Evolutionary conservation across 2,797 vertebrate species (phyloP), one percentile per base, ranked within the genome.

Genomic region (Thalassophryne amazonica): DNA sequence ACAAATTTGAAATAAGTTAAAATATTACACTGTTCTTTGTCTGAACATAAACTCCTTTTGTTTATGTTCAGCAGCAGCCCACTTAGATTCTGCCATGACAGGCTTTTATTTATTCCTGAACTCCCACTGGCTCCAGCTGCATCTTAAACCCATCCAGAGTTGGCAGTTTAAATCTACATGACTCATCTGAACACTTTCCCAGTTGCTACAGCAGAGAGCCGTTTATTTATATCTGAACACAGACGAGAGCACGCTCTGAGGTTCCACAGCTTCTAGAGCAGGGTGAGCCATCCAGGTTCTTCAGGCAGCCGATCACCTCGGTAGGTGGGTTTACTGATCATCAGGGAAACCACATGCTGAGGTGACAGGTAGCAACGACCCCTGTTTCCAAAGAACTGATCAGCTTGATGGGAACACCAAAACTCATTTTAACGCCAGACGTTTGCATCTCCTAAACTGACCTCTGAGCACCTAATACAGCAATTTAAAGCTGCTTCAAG

Each of bases 111-210:
- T 29, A 18, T 18, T 50, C 32, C 19, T 1, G 16, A 46, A 49
- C 54, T 43, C 18, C 22, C 4, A 3, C 48, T 73, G 69, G 64
- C 59, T 56, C 25, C 27, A 1, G 24, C 53, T 17, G 31, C 27
- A 65, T 60, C 57, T 50, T 41, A 42, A 63, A 66, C 16, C 12
- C 49, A 42, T 52, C 51, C 60, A 42, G 38, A 24, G 18, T 52
- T 35, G 27, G 73, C 55, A 56, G 67, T 55, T 30, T 23, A 27
- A 32, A 33, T 50, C 12, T 2, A 15, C 32, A 7, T 43, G 33
- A 63, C 54, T 70, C 60, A 76, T 56, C 51, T 30, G 43, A 64
- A 73, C 45, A 47, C 39, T 51, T 42, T 61, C 15, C 42, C 25
- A 54, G 53, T 50, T 53, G 30, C 27, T 43, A 43, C 27, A 62